These are phyloP conservation scores for Podiceps cristatus DNA, from an alignment of 2,113 vertebrate species.

Conservation along the genomic window DNA sequence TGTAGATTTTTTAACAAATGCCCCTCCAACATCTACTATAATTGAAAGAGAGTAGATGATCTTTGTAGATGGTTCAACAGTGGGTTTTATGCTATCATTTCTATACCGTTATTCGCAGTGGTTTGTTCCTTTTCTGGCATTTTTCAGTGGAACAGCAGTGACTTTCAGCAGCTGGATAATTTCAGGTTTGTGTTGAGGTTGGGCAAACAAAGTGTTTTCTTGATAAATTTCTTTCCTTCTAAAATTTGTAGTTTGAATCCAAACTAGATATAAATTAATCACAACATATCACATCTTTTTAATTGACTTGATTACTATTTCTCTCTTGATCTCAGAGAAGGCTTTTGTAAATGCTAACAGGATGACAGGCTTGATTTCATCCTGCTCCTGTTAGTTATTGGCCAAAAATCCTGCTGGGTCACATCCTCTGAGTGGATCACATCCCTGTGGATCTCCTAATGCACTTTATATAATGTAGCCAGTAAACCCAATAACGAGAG, in stretches of 20 bases:
- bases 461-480: slow-evolving; percentile 10
- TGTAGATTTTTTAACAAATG: neutral
- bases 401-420: slow-evolving; percentile 16
- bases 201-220: neutral
- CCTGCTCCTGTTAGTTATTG: neutral
- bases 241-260: neutral
- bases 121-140: neutral
- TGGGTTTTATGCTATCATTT: neutral
- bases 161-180: neutral
- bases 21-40: neutral
- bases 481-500: slow-evolving; percentile 9
- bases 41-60: slow-evolving; percentile 12
- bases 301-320: neutral
- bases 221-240: neutral
- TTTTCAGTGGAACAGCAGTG: neutral
- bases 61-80: neutral
- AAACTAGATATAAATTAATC: neutral
- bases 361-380: neutral
- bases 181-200: neutral
- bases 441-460: neutral
- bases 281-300: neutral
- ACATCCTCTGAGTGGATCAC: neutral
- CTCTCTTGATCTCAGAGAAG: neutral
- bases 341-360: neutral
- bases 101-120: neutral